Percentiles rank a stretch among this genome's conserved stretches.
phyloP scores from a whole-genome alignment of 1,140 invertebrate species.

The Drosophila guanche region DNA sequence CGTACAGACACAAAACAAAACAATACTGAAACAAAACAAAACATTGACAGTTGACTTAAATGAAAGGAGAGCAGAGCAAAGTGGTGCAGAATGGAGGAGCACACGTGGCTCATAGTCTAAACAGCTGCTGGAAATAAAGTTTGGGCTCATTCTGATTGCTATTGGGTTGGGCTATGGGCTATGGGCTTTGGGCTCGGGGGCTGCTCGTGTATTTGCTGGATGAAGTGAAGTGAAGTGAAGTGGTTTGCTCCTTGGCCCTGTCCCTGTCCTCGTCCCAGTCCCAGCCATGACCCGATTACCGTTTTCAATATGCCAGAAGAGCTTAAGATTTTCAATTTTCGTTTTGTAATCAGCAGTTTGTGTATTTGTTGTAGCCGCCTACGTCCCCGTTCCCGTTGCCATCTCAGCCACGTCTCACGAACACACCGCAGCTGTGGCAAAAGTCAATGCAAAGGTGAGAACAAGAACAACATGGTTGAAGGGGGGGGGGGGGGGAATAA shows the following conservation, averaged over 20 bases:
- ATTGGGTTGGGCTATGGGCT: conserved; percentile 2
- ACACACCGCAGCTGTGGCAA: conserved; percentile 68
- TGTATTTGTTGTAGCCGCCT: conserved; percentile 43
- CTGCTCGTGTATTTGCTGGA: neutral
- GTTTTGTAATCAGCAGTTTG: conserved; percentile 71
- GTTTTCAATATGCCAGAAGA: conserved; percentile 61
- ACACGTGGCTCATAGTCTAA: conserved; percentile 67
- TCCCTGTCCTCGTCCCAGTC: neutral
- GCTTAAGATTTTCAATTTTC: conserved; percentile 81
- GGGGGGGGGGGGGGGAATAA: neutral
- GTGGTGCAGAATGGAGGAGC: neutral
- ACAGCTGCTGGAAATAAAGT: conserved; percentile 53
- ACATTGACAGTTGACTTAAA: conserved; percentile 75
- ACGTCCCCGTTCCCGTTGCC: too few species aligned
- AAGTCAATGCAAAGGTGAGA: conserved; percentile 70
- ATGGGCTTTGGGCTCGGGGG: neutral
- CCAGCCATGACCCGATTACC: conserved; percentile 20
- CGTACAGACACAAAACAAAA: neutral
- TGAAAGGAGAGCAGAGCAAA: conserved; percentile 30
- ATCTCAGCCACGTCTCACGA: conserved; percentile 3
- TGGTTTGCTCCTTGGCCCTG: too few species aligned
- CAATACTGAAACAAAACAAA: conserved; percentile 60
- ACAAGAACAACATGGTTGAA: too few species aligned
- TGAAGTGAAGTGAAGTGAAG: neutral
- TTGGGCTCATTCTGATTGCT: conserved; percentile 30